Evolutionary conservation across 2,888 invertebrate genomes (phyloP).

Genomic region (Melinaea marsaeus): DNA sequence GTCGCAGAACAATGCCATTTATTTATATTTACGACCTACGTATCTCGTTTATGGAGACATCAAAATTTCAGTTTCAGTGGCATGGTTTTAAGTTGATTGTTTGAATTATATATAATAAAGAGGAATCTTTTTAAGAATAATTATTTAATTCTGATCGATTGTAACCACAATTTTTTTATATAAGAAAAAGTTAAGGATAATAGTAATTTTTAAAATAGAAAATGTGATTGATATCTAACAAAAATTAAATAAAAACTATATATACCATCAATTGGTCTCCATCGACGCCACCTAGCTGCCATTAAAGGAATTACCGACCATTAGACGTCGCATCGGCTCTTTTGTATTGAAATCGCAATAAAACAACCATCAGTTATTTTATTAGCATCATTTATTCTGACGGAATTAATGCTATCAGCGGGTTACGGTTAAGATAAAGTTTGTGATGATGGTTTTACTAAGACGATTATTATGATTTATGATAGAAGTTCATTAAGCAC

Average conservation of each 20-base stretch:
- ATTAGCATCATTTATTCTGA: constrained; percentile 53
- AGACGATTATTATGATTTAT: background rate
- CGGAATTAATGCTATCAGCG: constrained; percentile 46
- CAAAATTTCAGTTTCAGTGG: constrained; percentile 22
- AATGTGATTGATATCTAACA: constrained; percentile 16
- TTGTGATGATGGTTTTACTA: background rate
- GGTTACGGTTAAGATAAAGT: constrained; percentile 14
- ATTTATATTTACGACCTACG: constrained; percentile 41
- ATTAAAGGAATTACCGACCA: constrained; percentile 44
- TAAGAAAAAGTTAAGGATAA: background rate
- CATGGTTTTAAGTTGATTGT: too few relatives aligned
- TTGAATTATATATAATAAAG: too few relatives aligned
- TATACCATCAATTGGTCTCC: constrained; percentile 17
- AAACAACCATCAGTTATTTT: constrained; percentile 59
- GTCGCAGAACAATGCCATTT: constrained; percentile 42
- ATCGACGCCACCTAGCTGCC: constrained; percentile 24
- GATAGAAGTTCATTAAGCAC: background rate
- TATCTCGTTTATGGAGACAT: constrained; percentile 21
- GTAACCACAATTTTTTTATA: too few relatives aligned
- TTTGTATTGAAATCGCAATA: constrained; percentile 53
- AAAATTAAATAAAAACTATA: constrained; percentile 23
- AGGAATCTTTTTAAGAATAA: too few relatives aligned
- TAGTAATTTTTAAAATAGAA: background rate
- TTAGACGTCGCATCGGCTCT: constrained; percentile 51
- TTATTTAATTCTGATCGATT: too few relatives aligned